phyloP scores from a whole-genome alignment of 2,888 invertebrate species.

The Acanthosoma haemorrhoidale region DNA sequence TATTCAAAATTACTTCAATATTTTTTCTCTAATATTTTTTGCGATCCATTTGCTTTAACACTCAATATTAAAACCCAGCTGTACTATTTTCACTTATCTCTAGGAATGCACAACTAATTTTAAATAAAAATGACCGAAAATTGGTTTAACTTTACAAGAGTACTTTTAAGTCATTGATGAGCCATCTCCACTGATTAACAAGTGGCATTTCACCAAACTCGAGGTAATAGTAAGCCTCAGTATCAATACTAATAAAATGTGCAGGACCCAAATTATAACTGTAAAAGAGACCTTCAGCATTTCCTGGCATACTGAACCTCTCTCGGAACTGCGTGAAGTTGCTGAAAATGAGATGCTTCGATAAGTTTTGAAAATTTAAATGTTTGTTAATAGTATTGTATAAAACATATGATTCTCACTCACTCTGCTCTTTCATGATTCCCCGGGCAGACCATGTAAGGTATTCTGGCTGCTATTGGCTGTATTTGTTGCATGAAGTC shows the following conservation, averaged over 20 bases:
- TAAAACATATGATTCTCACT: constrained; percentile 43
- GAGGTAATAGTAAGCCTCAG: constrained; percentile 90
- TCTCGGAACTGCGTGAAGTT: constrained; percentile 93
- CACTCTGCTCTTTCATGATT: constrained; percentile 84
- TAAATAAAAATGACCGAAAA: no score
- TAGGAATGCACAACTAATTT: no score
- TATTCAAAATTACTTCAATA: not conserved
- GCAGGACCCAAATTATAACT: constrained; percentile 85
- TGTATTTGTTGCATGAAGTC: constrained; percentile 89
- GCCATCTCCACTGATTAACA: constrained; percentile 77
- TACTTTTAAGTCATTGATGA: constrained; percentile 67
- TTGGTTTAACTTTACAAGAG: no score
- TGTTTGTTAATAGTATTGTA: not conserved
- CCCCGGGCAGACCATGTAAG: constrained; percentile 88
- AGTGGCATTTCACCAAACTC: constrained; percentile 77
- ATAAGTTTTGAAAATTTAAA: not conserved
- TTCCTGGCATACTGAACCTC: constrained; percentile 86
- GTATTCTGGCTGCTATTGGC: constrained; percentile 79
- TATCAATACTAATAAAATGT: constrained; percentile 86
- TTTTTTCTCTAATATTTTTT: not conserved
- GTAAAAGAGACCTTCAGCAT: constrained; percentile 65
- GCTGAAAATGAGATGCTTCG: constrained; percentile 52
- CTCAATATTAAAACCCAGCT: no score
- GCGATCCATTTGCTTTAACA: no score
- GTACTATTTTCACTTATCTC: no score